Base-by-base conservation (phyloP, 2,888 invertebrate genomes). In the Habroteleia sp. region DNA sequence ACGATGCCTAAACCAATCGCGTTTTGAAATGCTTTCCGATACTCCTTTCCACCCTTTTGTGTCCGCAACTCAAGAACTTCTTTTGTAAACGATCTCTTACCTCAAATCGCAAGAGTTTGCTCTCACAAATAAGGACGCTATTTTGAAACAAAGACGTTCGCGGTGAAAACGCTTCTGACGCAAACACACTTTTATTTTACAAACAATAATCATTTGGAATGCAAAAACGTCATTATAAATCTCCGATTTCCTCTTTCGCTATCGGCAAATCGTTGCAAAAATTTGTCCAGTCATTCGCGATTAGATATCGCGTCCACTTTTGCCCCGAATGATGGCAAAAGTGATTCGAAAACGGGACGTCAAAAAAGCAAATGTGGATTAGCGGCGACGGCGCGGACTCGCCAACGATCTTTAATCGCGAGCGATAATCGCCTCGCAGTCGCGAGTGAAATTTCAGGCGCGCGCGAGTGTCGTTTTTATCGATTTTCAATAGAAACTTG, bases 391-490 rank as follows among this genome's bases (percentile, higher is more conserved):
- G 35, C 23, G 33, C 13, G 14, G 8, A 2, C 20, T 16, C 10
- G 29, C 25, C 35, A 54, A 54, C 25, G 23, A 33, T 25, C 10
- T 52, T 37, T 39, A 52, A 46, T 56, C 54, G 13, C 33, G 23
- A 10, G n/a, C 17, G 44, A 27, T 44, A 37, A 65, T 39, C 17
- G 31, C 20, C 58, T 52, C 48, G 42, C 11, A 14, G 52, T 41
- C 42, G 35, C 33, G 17, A 65, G 65, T 54, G 65, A 52, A 66
- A 66, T 66, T 66, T 37, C 42, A 65, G 33, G 17, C 46, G 8
- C 11, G 20, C n/a, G n/a, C n/a, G 7, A 39, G 37, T 23, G 20
- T 25, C 27, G 17, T 17, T 65, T 48, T 52, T 52, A 52, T 52
- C 3, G 25, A 52, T 56, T 44, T 54, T 29, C 16, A 20, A 27